These are phyloP conservation scores for Notarius lentiginosus DNA, from an alignment of 2,113 vertebrate genomes.

Conservation along the genomic window DNA sequence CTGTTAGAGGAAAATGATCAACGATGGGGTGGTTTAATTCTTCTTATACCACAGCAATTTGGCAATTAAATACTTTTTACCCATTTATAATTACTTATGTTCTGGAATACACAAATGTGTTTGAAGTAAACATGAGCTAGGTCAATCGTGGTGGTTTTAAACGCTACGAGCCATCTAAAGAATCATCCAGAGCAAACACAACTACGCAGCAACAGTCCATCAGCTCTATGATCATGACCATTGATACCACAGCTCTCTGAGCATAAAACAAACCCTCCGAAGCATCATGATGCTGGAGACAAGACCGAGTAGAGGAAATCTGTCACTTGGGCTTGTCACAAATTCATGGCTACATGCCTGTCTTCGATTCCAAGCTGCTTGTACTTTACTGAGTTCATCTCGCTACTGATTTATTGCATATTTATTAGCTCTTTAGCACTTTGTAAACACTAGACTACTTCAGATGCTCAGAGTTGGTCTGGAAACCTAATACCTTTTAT, in stretches of 20 bases:
- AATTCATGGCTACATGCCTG: neutral
- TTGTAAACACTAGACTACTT: neutral
- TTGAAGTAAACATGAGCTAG: neutral
- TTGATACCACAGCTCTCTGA: neutral
- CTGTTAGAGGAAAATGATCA: neutral
- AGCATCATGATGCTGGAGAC: neutral
- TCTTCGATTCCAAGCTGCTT: neutral
- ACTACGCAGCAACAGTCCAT: neutral
- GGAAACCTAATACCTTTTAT: neutral
- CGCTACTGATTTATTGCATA: neutral
- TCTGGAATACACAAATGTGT: neutral
- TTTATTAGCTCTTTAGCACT: neutral
- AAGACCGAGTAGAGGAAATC: neutral
- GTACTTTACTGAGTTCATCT: neutral
- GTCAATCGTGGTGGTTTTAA: neutral
- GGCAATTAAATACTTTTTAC: neutral
- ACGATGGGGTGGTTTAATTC: neutral
- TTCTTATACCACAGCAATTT: neutral
- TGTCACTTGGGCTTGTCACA: too few relatives aligned
- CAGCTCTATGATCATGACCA: neutral
- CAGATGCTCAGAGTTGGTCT: neutral
- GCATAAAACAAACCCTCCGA: neutral
- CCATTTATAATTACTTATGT: neutral
- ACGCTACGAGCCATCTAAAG: neutral
- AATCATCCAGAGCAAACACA: neutral